Evolutionary conservation across 2,888 invertebrate species (phyloP).

Genomic region (Diachrysia chrysitis): DNA sequence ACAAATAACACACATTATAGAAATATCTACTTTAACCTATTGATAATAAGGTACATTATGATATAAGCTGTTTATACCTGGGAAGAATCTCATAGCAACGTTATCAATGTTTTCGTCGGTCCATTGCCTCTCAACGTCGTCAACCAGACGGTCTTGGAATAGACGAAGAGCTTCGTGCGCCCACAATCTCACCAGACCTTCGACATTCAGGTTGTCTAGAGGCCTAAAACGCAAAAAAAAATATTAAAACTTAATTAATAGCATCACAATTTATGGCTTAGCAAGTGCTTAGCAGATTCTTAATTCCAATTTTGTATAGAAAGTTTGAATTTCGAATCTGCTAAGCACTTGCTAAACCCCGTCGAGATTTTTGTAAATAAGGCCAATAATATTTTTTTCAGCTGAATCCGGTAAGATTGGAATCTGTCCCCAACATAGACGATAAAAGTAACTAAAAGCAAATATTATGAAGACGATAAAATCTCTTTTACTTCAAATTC

Average conservation of each 20-base stretch:
- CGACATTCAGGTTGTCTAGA: constrained; percentile 96
- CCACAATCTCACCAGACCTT: constrained; percentile 99
- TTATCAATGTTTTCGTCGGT: constrained; percentile 99
- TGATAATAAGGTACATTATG: rapidly evolving
- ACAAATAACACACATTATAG: constrained; percentile 1
- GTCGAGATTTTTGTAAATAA: no score
- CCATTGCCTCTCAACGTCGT: constrained; percentile 98
- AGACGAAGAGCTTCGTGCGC: constrained; percentile 99
- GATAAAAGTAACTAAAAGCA: no score
- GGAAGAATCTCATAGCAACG: constrained; percentile 98
- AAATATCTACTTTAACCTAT: neutral
- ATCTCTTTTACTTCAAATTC: no score
- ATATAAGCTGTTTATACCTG: constrained; percentile 84
- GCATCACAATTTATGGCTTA: no score
- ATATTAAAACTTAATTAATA: neutral
- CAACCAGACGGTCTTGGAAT: constrained; percentile 98
- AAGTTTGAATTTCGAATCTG: no score
- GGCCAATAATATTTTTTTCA: no score
- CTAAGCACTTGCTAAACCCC: no score
- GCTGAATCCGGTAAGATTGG: no score
- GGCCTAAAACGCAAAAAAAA: constrained; percentile 90
- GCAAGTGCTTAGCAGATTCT: no score
- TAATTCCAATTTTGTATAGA: no score
- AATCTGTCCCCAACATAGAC: no score
- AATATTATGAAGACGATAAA: no score